Evolutionary conservation across 2,113 vertebrate genomes (phyloP).

Genomic region (Mesitornis unicolor): DNA sequence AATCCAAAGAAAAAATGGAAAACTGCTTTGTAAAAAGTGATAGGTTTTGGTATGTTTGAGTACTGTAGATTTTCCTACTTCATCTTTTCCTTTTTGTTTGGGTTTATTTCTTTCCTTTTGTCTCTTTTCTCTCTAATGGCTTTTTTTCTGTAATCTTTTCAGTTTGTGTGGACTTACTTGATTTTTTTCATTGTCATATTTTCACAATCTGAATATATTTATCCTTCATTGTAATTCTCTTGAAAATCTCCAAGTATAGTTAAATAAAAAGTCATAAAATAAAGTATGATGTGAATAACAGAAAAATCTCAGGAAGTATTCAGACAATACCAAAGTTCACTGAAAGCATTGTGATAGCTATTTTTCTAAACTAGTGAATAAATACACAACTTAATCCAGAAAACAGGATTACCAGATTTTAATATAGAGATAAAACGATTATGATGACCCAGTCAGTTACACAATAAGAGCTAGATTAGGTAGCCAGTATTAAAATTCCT

Average conservation of each 20-base stretch:
- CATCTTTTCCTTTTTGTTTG: neutral
- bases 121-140: neutral
- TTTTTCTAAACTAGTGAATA: neutral
- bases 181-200: neutral
- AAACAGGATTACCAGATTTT: neutral
- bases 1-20: rapidly evolving
- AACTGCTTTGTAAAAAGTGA: neutral
- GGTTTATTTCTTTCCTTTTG: neutral
- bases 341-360: neutral
- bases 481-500: neutral
- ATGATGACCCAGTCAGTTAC: neutral
- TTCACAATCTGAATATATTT: neutral
- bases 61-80: neutral
- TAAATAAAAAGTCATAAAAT: neutral
- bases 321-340: neutral
- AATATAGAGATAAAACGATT: neutral
- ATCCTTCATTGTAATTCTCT: neutral
- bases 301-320: neutral
- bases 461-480: neutral
- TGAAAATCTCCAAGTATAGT: neutral
- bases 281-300: neutral
- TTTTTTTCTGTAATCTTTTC: neutral
- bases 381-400: neutral
- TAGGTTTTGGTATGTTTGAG: rapidly evolving
- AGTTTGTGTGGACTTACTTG: neutral